Evolutionary conservation across 2,113 vertebrate genomes (phyloP), one percentile per base, ranked within the genome.

Genomic region (Paedocypris sp.): DNA sequence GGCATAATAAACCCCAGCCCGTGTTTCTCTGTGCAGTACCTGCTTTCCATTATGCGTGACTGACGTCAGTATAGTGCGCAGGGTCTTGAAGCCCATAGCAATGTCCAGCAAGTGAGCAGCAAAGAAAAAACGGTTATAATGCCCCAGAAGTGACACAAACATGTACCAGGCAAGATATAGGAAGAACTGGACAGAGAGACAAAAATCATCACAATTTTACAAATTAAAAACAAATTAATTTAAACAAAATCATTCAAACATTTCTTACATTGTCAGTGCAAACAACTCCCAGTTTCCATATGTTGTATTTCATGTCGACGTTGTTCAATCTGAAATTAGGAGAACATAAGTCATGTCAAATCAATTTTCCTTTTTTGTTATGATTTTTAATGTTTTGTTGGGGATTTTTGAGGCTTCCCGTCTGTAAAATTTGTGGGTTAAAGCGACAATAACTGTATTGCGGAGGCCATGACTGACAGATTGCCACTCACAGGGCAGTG

Each of bases 241-340:
- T n/a, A n/a, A n/a, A n/a, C n/a, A n/a, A n/a, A n/a, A n/a, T 6
- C 25, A 13, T 11, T 12, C 19, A 26, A 22, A 33, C n/a, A 53
- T 13, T 31, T 83, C 92, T 91, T 82, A 97, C 93, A 10, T 87
- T 93, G 75, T 98, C 92, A 5, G 91, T 94, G 79, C 96, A 92
- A 70, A 97, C 89, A 10, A 97, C 93, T 62, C 94, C 93, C 1
- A 97, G 80, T 75, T 97, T 98, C 94, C 93, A 98, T 77, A 96
- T 84, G 74, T 94, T 92, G 77, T 97, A 96, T 72, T 97, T 95
- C 64, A 94, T 75, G 64, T 98, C 93, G 61, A 91, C 73, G 50
- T 90, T 90, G 77, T 86, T 89, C 19, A 90, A 73, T 61, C 92
- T 97, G 83, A 69, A 77, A 72, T 33, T 46, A 49, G 67, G 51